Percentiles rank a stretch among this genome's conserved stretches.
Evolutionary conservation across 2,888 invertebrate genomes (phyloP).

Genomic region (Thera obeliscata): DNA sequence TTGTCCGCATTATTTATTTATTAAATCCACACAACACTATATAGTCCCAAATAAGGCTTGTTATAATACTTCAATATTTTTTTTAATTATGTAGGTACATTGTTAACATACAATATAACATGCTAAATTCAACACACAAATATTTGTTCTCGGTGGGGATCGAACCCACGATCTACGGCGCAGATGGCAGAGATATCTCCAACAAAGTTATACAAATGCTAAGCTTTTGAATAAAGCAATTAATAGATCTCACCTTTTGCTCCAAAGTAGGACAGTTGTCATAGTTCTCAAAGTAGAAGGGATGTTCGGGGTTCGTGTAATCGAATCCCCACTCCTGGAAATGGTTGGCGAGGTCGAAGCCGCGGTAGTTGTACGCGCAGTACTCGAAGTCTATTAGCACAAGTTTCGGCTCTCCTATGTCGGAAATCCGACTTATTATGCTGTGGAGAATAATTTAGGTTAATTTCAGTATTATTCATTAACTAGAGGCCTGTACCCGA

Average conservation of each 20-base stretch:
- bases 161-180: no score
- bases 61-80: no score
- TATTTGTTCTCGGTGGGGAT: no score
- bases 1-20: no score
- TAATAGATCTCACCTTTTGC: constrained; percentile 87
- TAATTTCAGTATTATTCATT: background rate
- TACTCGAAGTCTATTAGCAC: constrained; percentile 97
- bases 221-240: background rate
- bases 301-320: constrained; percentile 90
- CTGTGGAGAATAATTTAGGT: constrained; percentile 17
- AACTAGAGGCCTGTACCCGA: no score
- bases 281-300: constrained; percentile 89
- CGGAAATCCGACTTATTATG: constrained; percentile 62
- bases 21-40: no score
- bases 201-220: no score
- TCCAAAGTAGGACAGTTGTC: constrained; percentile 90
- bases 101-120: no score
- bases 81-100: no score
- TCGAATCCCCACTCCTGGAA: constrained; percentile 97
- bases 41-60: no score
- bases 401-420: constrained; percentile 84
- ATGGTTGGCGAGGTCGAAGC: constrained; percentile 97
- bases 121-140: no score
- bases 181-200: no score
- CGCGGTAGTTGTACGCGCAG: constrained; percentile 95